Percentiles rank a stretch among this genome's conserved stretches.
Conservation (phyloP, 2,797 vertebrate species). For the Esox masquinongy region DNA sequence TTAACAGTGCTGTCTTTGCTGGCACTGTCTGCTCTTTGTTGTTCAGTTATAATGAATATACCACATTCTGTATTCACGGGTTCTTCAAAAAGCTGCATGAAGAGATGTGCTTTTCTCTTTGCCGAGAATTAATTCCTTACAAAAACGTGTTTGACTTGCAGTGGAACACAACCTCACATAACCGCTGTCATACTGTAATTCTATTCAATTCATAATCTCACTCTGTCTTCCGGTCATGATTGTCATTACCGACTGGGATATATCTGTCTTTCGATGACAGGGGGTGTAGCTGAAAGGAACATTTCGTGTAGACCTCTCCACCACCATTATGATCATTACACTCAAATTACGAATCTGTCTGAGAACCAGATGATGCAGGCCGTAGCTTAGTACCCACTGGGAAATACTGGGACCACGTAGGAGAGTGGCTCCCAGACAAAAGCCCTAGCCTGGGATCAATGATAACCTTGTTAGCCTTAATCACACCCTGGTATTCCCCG, state of each 20-base stretch:
- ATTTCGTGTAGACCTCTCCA: slow-evolving; percentile 40
- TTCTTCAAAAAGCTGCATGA: slow-evolving; percentile 32
- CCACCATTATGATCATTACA: slow-evolving; percentile 50
- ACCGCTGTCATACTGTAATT: slow-evolving; percentile 7
- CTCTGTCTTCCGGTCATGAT: slow-evolving; percentile 9
- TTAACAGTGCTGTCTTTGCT: neutral
- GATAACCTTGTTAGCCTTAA: slow-evolving; percentile 73
- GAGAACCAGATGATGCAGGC: slow-evolving; percentile 60
- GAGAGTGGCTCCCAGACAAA: slow-evolving; percentile 57
- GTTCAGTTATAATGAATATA: slow-evolving; percentile 6
- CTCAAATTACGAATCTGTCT: slow-evolving; percentile 45
- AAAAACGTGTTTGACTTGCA: slow-evolving; percentile 39
- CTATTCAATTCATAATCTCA: slow-evolving; percentile 1
- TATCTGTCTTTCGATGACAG: slow-evolving; percentile 6
- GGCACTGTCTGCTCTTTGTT: neutral
- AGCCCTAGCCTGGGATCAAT: slow-evolving; percentile 69
- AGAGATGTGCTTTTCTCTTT: slow-evolving; percentile 23
- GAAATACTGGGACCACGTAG: neutral
- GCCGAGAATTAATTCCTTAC: slow-evolving; percentile 14
- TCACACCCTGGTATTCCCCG: slow-evolving; percentile 54
- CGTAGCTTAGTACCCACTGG: neutral
- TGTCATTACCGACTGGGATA: slow-evolving; percentile 14
- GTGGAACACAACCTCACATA: slow-evolving; percentile 7
- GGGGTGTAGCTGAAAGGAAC: slow-evolving; percentile 31
- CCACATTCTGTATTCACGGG: slow-evolving; percentile 4